Base-by-base conservation (phyloP, 92 coral and sea anemone species). In the Palythoa caribaeorum region DNA sequence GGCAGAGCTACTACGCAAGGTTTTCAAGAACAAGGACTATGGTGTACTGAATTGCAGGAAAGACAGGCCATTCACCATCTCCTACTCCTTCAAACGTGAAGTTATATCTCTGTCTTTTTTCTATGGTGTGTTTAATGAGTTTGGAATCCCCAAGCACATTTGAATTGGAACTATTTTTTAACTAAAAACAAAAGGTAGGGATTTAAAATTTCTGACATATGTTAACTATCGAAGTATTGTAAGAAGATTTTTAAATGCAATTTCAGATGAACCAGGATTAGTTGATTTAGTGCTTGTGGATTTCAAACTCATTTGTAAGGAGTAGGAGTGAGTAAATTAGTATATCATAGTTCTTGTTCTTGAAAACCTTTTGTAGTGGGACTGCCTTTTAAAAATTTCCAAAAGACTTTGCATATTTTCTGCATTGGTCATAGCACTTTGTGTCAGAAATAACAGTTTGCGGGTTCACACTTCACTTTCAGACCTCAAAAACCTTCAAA, bases 101-200 rank as follows among this genome's bases (percentile, higher is more conserved):
- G 39, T 37, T 9, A 21, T 73, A 17, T 21, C 78, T 73, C 14
- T 73, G 78, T 73, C 78, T 39, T 73, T 73, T 73, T 73, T 73
- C 47, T 40, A 12, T 73, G 78, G 78, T 73, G 78, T 73, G 78
- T 73, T 73, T 73, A 73, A 39, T 73, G 78, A 38, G 78, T 73
- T 73, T 73, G 78, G 78, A 73, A 73, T 73, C 55, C 78, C 78
- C 54, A 73, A 73, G 78, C 78, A 73, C 78, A 40, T 73, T 73
- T 73, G 78, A 73, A 39, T 73, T 73, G 44, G 78, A 40, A 73
- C 54, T 38, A 63, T 17, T 73, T 73, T 40, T 73, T 38, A 73
- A 73, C 54, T 2, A 36, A 7, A 73, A 73, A 73, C 77, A 73
- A 73, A 38, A 37, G 77, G 77, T 73, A 73, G 39, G 77, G 39